Evolutionary conservation across 2,888 invertebrate species (phyloP).

Genomic region (Pristionchus entomophagus): DNA sequence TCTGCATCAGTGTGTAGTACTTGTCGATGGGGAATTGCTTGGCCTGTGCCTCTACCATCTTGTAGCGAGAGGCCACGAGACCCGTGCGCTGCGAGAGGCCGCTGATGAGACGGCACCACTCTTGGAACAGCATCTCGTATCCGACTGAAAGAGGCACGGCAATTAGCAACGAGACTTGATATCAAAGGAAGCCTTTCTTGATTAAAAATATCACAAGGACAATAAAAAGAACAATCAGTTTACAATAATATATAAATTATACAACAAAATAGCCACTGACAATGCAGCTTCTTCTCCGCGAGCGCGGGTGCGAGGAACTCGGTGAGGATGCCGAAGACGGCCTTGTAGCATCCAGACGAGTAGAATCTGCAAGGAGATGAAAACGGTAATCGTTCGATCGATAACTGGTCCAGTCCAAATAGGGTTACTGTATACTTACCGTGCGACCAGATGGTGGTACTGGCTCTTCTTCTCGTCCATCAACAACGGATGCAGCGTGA

Average conservation of each 20-base stretch:
- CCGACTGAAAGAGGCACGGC: not conserved
- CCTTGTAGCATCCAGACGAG: slow-evolving; percentile 59
- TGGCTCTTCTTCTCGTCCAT: slow-evolving; percentile 43
- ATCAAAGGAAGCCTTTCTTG: not conserved
- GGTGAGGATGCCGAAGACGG: slow-evolving; percentile 65
- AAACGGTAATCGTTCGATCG: not conserved
- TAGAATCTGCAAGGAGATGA: not conserved
- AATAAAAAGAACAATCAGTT: not conserved
- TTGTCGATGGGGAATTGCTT: slow-evolving; percentile 52
- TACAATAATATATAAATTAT: not conserved
- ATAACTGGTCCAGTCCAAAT: not conserved
- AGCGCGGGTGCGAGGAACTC: slow-evolving; percentile 60
- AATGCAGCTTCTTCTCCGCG: slow-evolving; percentile 24
- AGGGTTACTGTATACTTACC: slow-evolving; percentile 43
- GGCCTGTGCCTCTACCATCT: slow-evolving; percentile 7
- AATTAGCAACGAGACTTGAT: not conserved
- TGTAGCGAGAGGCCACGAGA: slow-evolving; percentile 12
- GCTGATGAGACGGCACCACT: slow-evolving; percentile 17
- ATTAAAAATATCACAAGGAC: not conserved
- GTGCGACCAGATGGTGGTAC: slow-evolving; percentile 39
- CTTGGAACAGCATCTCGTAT: slow-evolving; percentile 21
- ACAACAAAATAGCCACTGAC: not conserved
- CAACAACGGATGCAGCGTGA: not conserved
- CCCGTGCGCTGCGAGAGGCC: not conserved
- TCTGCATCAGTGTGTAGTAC: slow-evolving; percentile 46